phyloP scores from a whole-genome alignment of 2,888 invertebrate genomes.

The Drymonia ruficornis region DNA sequence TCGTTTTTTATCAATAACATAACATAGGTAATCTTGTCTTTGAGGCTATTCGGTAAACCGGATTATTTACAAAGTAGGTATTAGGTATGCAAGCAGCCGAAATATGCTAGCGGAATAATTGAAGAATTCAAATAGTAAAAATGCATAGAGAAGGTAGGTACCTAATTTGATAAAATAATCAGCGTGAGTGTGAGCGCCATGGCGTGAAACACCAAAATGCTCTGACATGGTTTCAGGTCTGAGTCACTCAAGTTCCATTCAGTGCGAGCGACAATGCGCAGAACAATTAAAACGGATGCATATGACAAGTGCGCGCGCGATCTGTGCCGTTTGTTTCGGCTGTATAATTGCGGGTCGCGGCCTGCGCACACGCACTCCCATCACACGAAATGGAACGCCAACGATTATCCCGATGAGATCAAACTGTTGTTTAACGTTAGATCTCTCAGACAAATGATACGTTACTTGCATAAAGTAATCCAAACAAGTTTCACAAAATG shows the following conservation, averaged over 20 bases:
- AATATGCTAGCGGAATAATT: no score
- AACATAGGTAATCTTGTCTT: no score
- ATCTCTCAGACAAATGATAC: background rate
- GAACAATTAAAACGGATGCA: conserved; percentile 68
- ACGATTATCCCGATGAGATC: conserved; percentile 6
- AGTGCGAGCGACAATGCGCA: conserved; percentile 56
- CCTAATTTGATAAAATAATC: background rate
- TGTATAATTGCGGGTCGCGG: conserved; percentile 75
- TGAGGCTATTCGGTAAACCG: no score
- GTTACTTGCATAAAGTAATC: background rate
- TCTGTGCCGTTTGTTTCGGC: conserved; percentile 75
- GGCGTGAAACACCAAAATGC: background rate
- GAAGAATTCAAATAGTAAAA: no score
- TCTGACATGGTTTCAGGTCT: conserved; percentile 22
- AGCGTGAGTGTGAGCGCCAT: background rate
- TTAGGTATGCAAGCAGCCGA: no score
- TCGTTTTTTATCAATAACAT: no score
- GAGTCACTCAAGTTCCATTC: conserved; percentile 44
- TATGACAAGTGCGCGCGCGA: conserved; percentile 54
- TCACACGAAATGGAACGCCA: conserved; percentile 36
- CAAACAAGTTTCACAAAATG: background rate
- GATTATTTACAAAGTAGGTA: no score
- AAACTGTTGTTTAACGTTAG: background rate
- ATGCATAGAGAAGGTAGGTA: no score
- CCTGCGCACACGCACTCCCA: conserved; percentile 61